Evolutionary conservation across 2,888 invertebrate species (phyloP).

Genomic region (Argynnis bischoffii): DNA sequence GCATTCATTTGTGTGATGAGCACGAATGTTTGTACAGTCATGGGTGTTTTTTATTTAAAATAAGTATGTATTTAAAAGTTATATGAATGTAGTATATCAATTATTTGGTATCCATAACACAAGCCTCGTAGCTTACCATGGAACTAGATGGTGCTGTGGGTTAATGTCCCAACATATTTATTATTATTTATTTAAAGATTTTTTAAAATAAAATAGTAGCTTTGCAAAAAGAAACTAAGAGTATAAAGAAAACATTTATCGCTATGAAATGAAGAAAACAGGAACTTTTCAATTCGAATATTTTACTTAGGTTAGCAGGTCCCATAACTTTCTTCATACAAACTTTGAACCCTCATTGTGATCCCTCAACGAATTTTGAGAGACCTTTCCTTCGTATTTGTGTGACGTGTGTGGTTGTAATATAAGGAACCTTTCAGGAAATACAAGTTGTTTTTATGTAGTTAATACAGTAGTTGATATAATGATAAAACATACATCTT

Average conservation of each 20-base stretch:
- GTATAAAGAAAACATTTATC: slow-evolving; percentile 3
- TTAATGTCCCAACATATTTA: too few species aligned
- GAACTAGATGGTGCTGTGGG: too few species aligned
- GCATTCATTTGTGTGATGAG: too few species aligned
- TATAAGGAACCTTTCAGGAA: neutral
- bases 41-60: too few species aligned
- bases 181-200: too few species aligned
- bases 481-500: neutral
- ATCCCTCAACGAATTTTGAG: slow-evolving; percentile 11
- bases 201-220: too few species aligned
- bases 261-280: slow-evolving; percentile 9
- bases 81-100: too few species aligned
- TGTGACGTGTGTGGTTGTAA: slow-evolving; percentile 6
- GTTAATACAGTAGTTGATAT: neutral
- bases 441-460: neutral
- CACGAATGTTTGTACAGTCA: too few species aligned
- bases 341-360: neutral
- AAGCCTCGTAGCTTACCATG: too few species aligned
- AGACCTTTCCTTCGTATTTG: neutral
- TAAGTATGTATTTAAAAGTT: too few species aligned
- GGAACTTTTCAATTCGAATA: slow-evolving; percentile 3
- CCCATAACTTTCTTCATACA: slow-evolving; percentile 14
- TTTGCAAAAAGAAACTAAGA: neutral
- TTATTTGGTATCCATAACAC: too few species aligned
- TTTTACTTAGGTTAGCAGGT: slow-evolving; percentile 3